Base-by-base conservation (phyloP, 1,140 invertebrate genomes). In the Drosophila athabasca region DNA sequence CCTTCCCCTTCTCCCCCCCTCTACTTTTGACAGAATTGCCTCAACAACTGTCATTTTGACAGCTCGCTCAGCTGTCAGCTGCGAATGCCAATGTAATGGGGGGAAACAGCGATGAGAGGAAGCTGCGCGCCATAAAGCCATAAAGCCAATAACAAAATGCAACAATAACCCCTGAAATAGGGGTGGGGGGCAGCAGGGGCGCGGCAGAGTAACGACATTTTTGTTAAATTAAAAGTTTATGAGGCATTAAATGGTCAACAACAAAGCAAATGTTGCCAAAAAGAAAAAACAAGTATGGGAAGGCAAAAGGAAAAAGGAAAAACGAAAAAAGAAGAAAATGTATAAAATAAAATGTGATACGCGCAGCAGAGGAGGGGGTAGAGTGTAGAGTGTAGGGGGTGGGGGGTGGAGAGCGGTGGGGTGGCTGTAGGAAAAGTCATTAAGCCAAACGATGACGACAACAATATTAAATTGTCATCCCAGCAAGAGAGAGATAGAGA, bases 161-260 rank as follows among this genome's bases (percentile, higher is more conserved):
- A 84, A 62, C 70, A 76, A 43, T 22, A 69, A 66, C 54, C 35
- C 11, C 35, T 4, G 35, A 39, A 68, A 58, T 43, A 76, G 59
- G 62, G 62, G 31, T 41, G 17, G 44, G 17, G 17, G 17, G 17
- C 17, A 49, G 26, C 31, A 58, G 57, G 48, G 51, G 19, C 49
- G 41, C 31, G 62, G 66, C 73, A 77, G 31, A 79, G 78, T 76
- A 87, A 82, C 75, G 79, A 87, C 79, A 74, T 88, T 90, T 90
- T 87, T 90, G 75, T 90, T 87, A 87, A 90, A 90, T 90, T 82
- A 79, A 90, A 79, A 87, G 69, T 90, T 87, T 90, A 82, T 87
- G 87, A 74, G 75, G 82, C 87, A 90, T 90, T 90, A 82, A 90
- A 90, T 90, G 87, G 75, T 74, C 81, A 90, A 72, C 81, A 82